Evolutionary conservation across 2,113 vertebrate genomes (phyloP).

Genomic region (Anhinga rufa): DNA sequence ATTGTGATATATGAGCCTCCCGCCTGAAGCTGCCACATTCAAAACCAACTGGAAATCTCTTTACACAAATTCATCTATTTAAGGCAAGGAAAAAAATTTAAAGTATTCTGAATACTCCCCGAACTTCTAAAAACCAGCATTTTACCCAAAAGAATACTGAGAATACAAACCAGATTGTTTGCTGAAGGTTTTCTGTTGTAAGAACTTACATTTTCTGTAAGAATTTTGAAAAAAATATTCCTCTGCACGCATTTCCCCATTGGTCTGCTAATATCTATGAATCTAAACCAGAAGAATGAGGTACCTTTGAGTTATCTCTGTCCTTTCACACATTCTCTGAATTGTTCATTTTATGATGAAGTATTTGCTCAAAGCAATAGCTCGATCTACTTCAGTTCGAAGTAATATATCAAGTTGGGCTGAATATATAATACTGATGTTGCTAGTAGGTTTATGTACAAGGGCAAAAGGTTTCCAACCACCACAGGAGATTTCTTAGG

Average conservation of each 20-base stretch:
- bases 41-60: constrained; percentile 50
- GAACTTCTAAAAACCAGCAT: not conserved
- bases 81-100: constrained; percentile 26
- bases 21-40: constrained; percentile 11
- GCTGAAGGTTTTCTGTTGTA: not conserved
- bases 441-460: not conserved
- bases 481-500: not conserved
- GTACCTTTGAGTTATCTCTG: not conserved
- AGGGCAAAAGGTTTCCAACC: not conserved
- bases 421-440: not conserved
- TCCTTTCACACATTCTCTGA: not conserved
- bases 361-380: not conserved
- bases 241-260: not conserved
- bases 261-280: not conserved
- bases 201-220: not conserved
- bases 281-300: not conserved
- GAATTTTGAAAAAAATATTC: not conserved
- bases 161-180: not conserved
- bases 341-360: not conserved
- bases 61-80: constrained; percentile 21
- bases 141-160: not conserved
- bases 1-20: constrained; percentile 18
- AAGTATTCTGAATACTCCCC: constrained; percentile 24
- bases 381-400: not conserved
- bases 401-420: accelerated